Evolutionary conservation across 2,113 vertebrate genomes (phyloP).

Genomic region (Bos javanicus): DNA sequence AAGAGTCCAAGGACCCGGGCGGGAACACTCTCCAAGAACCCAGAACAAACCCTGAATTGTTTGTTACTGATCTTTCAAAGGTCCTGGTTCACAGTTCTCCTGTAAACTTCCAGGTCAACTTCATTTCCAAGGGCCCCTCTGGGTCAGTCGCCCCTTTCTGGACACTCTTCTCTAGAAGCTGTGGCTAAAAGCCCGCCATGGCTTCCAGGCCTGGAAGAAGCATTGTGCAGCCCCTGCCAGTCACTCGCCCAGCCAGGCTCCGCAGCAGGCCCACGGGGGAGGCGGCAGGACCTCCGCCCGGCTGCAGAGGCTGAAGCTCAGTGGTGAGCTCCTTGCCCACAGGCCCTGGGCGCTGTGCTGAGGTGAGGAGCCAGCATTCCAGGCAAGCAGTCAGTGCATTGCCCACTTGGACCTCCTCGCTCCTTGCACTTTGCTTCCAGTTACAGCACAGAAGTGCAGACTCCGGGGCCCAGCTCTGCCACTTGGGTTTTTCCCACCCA

Average conservation of each 20-base stretch:
- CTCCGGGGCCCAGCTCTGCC: background rate
- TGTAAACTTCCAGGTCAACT: background rate
- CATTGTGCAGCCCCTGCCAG: accelerated
- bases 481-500: background rate
- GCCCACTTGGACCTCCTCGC: background rate
- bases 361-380: background rate
- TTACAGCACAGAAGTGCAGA: background rate
- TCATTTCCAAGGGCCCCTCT: background rate
- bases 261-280: background rate
- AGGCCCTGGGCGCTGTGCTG: background rate
- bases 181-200: background rate
- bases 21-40: background rate
- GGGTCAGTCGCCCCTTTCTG: background rate
- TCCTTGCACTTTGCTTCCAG: background rate
- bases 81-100: background rate
- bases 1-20: background rate
- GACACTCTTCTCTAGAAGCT: background rate
- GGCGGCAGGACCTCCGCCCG: accelerated
- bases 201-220: background rate
- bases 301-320: background rate
- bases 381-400: accelerated
- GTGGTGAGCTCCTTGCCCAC: no score
- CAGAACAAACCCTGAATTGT: background rate
- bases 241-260: accelerated
- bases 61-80: background rate